A percentile compares a stretch with the other conserved stretches of the same genome.
Evolutionary conservation across 2,113 vertebrate species (phyloP).

Genomic region (Osmerus eperlanus): DNA sequence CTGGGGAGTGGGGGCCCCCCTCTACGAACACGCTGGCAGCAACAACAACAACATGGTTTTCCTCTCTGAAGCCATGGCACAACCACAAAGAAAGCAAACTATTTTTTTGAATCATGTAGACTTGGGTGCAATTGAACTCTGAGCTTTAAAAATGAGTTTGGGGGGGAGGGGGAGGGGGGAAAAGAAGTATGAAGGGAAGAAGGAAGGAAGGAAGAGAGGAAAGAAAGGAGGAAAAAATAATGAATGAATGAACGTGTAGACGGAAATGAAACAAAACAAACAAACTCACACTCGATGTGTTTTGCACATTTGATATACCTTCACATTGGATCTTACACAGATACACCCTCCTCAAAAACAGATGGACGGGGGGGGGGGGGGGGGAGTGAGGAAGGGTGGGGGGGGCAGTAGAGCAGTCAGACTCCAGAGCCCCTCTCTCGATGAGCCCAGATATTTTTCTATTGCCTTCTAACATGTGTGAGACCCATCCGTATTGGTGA

Average conservation of each 20-base stretch:
- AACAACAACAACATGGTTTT: slow-evolving; percentile 81
- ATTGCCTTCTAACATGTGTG: slow-evolving; percentile 99
- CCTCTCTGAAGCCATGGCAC: slow-evolving; percentile 93
- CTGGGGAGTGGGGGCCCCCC: slow-evolving; percentile 38
- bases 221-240: slow-evolving; percentile 60
- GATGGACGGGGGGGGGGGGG: slow-evolving; percentile 88
- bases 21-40: slow-evolving; percentile 56
- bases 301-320: slow-evolving; percentile 99
- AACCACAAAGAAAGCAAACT: slow-evolving; percentile 88
- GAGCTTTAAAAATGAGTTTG: slow-evolving; percentile 84
- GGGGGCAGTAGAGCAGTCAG: slow-evolving; percentile 70
- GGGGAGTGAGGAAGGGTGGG: slow-evolving; percentile 9
- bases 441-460: slow-evolving; percentile 89
- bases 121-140: slow-evolving; percentile 97
- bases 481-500: slow-evolving; percentile 97
- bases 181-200: slow-evolving; percentile 32
- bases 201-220: slow-evolving; percentile 26
- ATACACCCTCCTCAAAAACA: slow-evolving; percentile 85
- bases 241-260: slow-evolving; percentile 63
- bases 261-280: slow-evolving; percentile 66
- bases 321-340: slow-evolving; percentile 96
- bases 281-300: slow-evolving; percentile 96
- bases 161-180: slow-evolving; percentile 33
- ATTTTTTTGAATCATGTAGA: slow-evolving; percentile 93
- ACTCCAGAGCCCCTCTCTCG: slow-evolving; percentile 76